A percentile compares a stretch with the other conserved stretches of the same genome.
Conservation (phyloP, 1,140 invertebrate species). For the Kradibia gibbosae region DNA sequence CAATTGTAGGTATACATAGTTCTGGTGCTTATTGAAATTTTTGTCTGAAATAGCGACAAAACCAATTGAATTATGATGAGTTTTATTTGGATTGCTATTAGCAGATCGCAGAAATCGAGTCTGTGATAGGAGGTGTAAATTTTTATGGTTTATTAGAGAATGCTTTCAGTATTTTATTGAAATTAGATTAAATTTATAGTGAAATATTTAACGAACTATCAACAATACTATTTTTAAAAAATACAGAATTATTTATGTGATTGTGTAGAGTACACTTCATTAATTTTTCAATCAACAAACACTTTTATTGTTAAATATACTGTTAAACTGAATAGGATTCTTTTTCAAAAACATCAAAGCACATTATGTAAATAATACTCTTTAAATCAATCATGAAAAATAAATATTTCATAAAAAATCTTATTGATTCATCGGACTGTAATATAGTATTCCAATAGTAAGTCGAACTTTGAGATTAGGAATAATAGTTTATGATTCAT, state of each 20-base stretch:
- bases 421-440: not conserved
- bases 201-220: too few species aligned
- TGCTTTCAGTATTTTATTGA: not conserved
- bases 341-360: slow-evolving; percentile 1
- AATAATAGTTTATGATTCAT: too few species aligned
- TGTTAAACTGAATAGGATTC: too few species aligned
- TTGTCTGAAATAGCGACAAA: not conserved
- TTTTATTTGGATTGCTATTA: not conserved
- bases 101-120: not conserved
- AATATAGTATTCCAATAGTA: too few species aligned
- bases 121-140: not conserved
- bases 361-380: not conserved
- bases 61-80: slow-evolving; percentile 2
- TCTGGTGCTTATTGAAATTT: not conserved
- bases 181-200: too few species aligned
- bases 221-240: too few species aligned
- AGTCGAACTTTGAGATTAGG: too few species aligned
- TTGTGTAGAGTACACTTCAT: too few species aligned
- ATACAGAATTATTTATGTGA: too few species aligned
- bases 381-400: not conserved
- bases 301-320: too few species aligned
- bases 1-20: not conserved
- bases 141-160: not conserved
- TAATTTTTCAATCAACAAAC: too few species aligned
- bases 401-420: not conserved